A percentile compares a stretch with the other conserved stretches of the same genome.
Conservation (phyloP, 2,113 vertebrate species). For the Chionomys nivalis region DNA sequence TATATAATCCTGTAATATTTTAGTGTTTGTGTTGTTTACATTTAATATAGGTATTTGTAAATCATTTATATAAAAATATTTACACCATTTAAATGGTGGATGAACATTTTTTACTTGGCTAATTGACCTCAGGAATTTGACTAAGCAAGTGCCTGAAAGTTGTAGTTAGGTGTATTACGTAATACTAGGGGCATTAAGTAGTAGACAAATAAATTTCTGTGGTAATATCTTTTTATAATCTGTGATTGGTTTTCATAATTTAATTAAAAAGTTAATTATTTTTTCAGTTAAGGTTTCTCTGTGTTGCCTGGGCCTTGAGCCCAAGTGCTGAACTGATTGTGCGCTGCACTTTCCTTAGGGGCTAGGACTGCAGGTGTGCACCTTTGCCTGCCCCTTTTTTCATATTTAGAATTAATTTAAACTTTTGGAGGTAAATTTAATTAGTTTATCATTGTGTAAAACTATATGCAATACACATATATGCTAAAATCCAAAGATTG, state of each 20-base stretch:
- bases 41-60: slow-evolving; percentile 33
- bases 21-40: slow-evolving; percentile 30
- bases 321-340: not conserved
- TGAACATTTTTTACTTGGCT: slow-evolving; percentile 22
- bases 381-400: too few relatives aligned
- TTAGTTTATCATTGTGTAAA: slow-evolving; percentile 21
- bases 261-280: not conserved
- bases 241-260: not conserved
- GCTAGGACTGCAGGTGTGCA: not conserved
- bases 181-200: slow-evolving; percentile 30
- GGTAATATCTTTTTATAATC: not conserved
- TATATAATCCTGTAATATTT: not conserved
- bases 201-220: not conserved
- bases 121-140: slow-evolving; percentile 30
- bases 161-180: not conserved
- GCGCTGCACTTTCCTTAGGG: too few relatives aligned
- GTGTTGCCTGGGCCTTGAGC: not conserved
- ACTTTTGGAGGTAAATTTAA: slow-evolving; percentile 31
- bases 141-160: not conserved
- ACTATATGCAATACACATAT: not conserved
- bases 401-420: slow-evolving; percentile 19
- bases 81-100: slow-evolving; percentile 30
- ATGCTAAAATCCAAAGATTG: slow-evolving; percentile 51
- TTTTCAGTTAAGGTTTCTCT: not conserved
- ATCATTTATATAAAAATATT: slow-evolving; percentile 21